A percentile compares a stretch with the other conserved stretches of the same genome.
phyloP scores from a whole-genome alignment of 2,888 invertebrate genomes.

The Philonicus albiceps region DNA sequence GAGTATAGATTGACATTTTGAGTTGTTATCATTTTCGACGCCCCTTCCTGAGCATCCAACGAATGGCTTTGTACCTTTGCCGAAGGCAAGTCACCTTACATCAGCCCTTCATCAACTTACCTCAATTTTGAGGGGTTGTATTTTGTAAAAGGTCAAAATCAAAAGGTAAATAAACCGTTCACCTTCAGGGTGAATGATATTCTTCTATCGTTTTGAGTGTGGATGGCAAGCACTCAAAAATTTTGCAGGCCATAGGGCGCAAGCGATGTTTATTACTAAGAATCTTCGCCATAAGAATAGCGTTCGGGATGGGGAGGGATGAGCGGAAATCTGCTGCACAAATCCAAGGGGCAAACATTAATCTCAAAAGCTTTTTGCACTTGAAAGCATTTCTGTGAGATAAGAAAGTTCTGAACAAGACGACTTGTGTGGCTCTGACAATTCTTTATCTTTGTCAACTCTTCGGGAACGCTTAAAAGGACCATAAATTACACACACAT shows the following conservation, averaged over 20 bases:
- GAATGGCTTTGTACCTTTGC: not conserved
- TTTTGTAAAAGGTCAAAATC: not conserved
- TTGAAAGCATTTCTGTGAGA: slow-evolving; percentile 27
- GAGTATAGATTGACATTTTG: not conserved
- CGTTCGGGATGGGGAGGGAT: not conserved
- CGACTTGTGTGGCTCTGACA: slow-evolving; percentile 18
- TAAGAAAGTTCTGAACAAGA: slow-evolving; percentile 25
- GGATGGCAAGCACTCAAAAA: not conserved
- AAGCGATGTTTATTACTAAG: not conserved
- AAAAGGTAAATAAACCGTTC: not conserved
- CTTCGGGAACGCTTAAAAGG: slow-evolving; percentile 18
- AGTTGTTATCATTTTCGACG: not conserved
- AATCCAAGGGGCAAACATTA: slow-evolving; percentile 16
- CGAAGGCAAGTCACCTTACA: not conserved
- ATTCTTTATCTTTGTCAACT: slow-evolving; percentile 37
- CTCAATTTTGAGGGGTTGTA: not conserved
- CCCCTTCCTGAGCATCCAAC: not conserved
- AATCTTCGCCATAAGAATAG: not conserved
- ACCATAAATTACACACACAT: slow-evolving; percentile 7
- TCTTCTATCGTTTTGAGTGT: not conserved
- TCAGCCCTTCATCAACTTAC: not conserved
- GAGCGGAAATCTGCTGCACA: slow-evolving; percentile 8
- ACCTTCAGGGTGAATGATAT: not conserved
- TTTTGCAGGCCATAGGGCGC: not conserved
- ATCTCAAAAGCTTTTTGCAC: slow-evolving; percentile 37